Percentiles rank a stretch among this genome's conserved stretches.
Conservation (phyloP, 2,888 invertebrate genomes). For the Drosophila infuscata region DNA sequence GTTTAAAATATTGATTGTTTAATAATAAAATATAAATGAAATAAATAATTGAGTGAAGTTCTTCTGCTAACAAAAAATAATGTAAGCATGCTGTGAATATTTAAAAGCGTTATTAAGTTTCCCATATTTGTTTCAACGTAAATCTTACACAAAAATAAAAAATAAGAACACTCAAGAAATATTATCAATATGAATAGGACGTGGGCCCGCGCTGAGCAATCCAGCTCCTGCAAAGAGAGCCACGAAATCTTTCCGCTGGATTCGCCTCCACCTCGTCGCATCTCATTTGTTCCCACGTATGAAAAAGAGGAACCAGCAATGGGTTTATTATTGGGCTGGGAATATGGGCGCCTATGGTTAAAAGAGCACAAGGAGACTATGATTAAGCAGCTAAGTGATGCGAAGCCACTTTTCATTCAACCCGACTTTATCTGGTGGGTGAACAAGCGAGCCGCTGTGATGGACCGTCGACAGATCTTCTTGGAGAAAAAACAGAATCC, state of each 20-base stretch:
- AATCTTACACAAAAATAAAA: slow-evolving; percentile 9
- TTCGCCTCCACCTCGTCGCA: not conserved
- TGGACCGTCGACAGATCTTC: slow-evolving; percentile 47
- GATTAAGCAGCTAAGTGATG: not conserved
- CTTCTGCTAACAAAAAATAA: not conserved
- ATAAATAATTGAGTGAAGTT: not conserved
- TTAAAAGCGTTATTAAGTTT: slow-evolving; percentile 13
- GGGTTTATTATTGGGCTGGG: slow-evolving; percentile 50
- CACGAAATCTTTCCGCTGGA: slow-evolving; percentile 48
- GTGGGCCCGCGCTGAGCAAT: slow-evolving; percentile 43
- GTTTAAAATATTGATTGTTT: not conserved
- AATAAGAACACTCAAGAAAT: not conserved
- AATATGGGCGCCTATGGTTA: slow-evolving; percentile 49
- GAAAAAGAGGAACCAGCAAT: slow-evolving; percentile 42
- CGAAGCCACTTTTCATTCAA: slow-evolving; percentile 38
- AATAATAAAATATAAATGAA: not conserved
- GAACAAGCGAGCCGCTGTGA: slow-evolving; percentile 30
- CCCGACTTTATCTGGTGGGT: slow-evolving; percentile 55
- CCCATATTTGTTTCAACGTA: slow-evolving; percentile 21
- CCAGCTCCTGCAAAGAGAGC: slow-evolving; percentile 22
- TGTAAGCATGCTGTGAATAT: slow-evolving; percentile 36
- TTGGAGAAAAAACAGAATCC: slow-evolving; percentile 32
- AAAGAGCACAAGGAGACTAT: slow-evolving; percentile 42
- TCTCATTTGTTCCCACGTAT: slow-evolving; percentile 27
- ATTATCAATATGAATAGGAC: slow-evolving; percentile 26